These are phyloP conservation scores for Hermatobates lingyangjiaoensis DNA, from an alignment of 1,140 invertebrate genomes.

Conservation along the genomic window DNA sequence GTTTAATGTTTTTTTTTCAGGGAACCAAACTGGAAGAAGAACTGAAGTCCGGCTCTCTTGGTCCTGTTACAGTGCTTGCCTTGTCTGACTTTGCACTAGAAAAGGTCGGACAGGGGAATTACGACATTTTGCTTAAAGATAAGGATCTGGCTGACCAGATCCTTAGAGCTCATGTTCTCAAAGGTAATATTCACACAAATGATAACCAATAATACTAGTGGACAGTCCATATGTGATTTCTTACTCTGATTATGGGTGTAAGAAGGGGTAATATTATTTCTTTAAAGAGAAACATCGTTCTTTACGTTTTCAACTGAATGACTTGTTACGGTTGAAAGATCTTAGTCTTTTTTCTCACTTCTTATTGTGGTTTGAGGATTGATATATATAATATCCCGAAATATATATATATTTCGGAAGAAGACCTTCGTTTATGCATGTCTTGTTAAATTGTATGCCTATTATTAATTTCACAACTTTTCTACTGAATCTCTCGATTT, in stretches of 20 bases:
- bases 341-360: not conserved
- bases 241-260: not conserved
- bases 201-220: not conserved
- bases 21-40: conserved; percentile 24
- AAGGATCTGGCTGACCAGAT: conserved; percentile 23
- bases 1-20: conserved; percentile 15
- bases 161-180: conserved; percentile 25
- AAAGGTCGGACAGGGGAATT: conserved; percentile 21
- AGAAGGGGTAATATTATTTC: not conserved
- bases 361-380: not conserved
- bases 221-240: not conserved
- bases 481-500: no score
- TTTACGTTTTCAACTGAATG: not conserved
- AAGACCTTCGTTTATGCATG: no score
- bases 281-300: not conserved
- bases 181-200: conserved; percentile 19
- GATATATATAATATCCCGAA: no score
- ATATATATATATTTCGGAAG: no score
- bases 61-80: conserved; percentile 27
- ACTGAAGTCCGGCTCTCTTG: conserved; percentile 18
- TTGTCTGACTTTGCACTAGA: conserved; percentile 27
- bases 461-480: no score
- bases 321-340: not conserved
- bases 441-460: no score
- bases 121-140: conserved; percentile 23